Conservation (phyloP, 1,140 invertebrate genomes). For the Trigoniulus corallinus region DNA sequence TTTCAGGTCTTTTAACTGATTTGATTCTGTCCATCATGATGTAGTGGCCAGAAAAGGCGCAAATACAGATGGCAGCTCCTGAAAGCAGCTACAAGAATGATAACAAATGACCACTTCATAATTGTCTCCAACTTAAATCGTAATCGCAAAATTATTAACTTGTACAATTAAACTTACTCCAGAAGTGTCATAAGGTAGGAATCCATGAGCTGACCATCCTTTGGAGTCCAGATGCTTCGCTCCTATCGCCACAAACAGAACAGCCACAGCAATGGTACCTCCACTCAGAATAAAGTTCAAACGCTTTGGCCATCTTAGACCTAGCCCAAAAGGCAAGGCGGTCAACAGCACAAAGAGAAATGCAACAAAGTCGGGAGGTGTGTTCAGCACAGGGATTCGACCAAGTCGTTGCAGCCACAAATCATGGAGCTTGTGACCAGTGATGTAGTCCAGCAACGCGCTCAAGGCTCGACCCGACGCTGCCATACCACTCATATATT, state of each 20-base stretch:
- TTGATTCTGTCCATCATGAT: neutral
- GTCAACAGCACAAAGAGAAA: neutral
- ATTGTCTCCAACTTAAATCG: no score
- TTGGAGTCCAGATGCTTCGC: neutral
- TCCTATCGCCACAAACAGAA: neutral
- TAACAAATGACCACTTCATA: neutral
- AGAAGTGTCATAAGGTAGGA: neutral
- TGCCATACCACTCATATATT: slow-evolving; percentile 5
- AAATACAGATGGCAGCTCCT: slow-evolving; percentile 3
- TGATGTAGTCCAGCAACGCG: neutral
- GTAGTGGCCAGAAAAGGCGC: neutral
- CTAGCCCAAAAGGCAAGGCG: neutral
- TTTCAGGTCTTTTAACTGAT: slow-evolving; percentile 12
- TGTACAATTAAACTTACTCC: slow-evolving; percentile 2
- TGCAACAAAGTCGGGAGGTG: neutral
- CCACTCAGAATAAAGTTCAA: neutral
- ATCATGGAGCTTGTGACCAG: neutral
- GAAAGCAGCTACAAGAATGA: neutral
- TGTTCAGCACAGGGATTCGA: neutral
- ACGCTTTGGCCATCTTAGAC: neutral
- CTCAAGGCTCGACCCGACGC: neutral
- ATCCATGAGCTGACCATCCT: neutral
- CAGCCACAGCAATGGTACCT: neutral
- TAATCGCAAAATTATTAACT: no score
- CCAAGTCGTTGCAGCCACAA: neutral